Evolutionary conservation across 2,113 vertebrate genomes (phyloP).

Genomic region (Heptranchias perlo): DNA sequence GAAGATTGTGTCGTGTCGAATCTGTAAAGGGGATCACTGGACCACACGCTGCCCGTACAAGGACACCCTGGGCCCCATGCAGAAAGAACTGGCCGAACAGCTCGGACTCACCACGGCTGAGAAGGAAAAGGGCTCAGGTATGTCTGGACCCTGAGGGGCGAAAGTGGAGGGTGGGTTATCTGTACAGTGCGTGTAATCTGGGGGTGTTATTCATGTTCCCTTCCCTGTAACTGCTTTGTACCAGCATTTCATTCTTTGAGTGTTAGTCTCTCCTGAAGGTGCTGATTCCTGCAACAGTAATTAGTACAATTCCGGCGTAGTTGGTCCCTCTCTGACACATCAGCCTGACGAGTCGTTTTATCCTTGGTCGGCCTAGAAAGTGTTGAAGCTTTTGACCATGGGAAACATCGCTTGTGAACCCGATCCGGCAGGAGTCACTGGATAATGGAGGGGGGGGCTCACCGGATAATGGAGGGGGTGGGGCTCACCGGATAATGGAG

Average conservation of each 20-base stretch:
- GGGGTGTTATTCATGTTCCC: too few species aligned
- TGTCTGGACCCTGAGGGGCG: background rate
- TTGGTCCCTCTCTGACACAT: background rate
- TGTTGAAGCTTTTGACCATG: background rate
- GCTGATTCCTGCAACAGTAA: background rate
- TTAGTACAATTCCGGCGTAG: background rate
- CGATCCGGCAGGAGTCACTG: too few species aligned
- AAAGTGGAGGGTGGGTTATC: background rate
- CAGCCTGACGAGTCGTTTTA: background rate
- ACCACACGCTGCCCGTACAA: constrained; percentile 95
- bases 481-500: too few species aligned
- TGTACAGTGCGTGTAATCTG: background rate
- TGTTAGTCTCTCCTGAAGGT: background rate
- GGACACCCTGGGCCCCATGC: constrained; percentile 92
- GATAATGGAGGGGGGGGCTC: too few species aligned
- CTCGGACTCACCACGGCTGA: constrained; percentile 82
- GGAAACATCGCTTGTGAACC: background rate
- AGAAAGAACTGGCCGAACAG: constrained; percentile 93
- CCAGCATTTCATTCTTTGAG: background rate
- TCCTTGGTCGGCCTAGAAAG: background rate
- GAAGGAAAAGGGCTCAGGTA: constrained; percentile 78
- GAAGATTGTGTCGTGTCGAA: constrained; percentile 94
- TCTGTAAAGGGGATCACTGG: constrained; percentile 97
- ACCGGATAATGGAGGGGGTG: too few species aligned
- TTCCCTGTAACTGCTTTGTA: background rate